Evolutionary conservation across 1,140 invertebrate genomes (phyloP), one percentile per base, ranked within the genome.

Genomic region (Antheraea mylitta): DNA sequence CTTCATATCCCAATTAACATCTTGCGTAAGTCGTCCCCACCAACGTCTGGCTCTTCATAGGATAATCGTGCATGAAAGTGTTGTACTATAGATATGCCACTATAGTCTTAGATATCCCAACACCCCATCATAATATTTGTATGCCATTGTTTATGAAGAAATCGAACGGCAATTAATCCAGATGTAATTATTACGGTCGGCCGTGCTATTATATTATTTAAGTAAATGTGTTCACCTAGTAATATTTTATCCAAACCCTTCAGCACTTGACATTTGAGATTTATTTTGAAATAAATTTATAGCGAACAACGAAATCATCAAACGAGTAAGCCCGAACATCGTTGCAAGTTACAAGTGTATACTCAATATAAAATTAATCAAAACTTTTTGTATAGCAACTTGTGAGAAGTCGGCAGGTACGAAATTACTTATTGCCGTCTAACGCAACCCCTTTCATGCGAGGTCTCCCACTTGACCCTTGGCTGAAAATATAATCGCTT

Each of bases 391-490:
- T 68, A 18, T 64, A 45, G 53, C 58, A 70, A 70, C 66, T 70
- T 61, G 61, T 66, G 68, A 70, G 18, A 68, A 68, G 42, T 30
- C 63, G 38, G 61, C 67, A 73, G 64, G 67, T 67, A 60, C 66
- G 69, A 74, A 74, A 74, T 74, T 68, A 74, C 68, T 68, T 74
- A 74, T 68, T 74, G 72, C 68, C 72, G 58, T 68, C 62, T 60
- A 68, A 70, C 65, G 58, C 69, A 58, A 69, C 67, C 69, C 66
- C 64, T 74, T 74, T 71, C 73, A 74, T 66, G 67, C 60, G 60
- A 58, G 58, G 60, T 60, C 69, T 69, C 58, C 64, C 64, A 69
- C 69, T 74, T 71, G 73, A 74, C 73, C 73, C 69, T 69, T 66
- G 48, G 64, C 36, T 67, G 61, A 70, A 73, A 73, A 70, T 70